Conservation (phyloP, 2,888 invertebrate genomes). For the Allygus modestus region DNA sequence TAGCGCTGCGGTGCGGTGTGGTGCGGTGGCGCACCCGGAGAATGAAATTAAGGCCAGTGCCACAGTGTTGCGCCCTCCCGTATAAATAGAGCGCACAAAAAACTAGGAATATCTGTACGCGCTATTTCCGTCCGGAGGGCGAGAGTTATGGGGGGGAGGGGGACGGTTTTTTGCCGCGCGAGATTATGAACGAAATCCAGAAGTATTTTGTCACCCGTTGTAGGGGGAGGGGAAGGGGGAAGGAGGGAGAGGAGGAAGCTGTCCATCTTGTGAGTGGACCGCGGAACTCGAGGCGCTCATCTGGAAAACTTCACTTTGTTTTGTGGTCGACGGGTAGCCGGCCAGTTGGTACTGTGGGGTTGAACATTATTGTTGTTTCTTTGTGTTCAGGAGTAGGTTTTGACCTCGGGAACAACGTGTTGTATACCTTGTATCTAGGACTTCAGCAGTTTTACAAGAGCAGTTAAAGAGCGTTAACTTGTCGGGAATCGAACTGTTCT, state of each 20-base stretch:
- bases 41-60: slow-evolving; percentile 53
- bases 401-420: no score
- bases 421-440: no score
- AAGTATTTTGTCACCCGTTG: slow-evolving; percentile 41
- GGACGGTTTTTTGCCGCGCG: slow-evolving; percentile 58
- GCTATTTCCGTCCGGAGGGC: slow-evolving; percentile 45
- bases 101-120: slow-evolving; percentile 59
- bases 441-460: no score
- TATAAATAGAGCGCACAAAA: slow-evolving; percentile 58
- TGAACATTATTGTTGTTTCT: no score
- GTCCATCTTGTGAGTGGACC: slow-evolving; percentile 44
- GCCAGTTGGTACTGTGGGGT: background rate
- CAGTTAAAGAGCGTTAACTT: no score
- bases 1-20: background rate
- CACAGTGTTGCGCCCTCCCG: slow-evolving; percentile 36
- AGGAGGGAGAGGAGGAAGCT: slow-evolving; percentile 40
- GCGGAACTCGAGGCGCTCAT: background rate
- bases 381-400: no score
- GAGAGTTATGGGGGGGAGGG: slow-evolving; percentile 58
- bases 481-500: no score
- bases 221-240: background rate
- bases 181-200: slow-evolving; percentile 63
- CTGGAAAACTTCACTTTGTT: slow-evolving; percentile 10
- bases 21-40: background rate
- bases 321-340: background rate